These are phyloP conservation scores for Oncorhynchus clarkii DNA, from an alignment of 2,113 vertebrate species.

Conservation along the genomic window DNA sequence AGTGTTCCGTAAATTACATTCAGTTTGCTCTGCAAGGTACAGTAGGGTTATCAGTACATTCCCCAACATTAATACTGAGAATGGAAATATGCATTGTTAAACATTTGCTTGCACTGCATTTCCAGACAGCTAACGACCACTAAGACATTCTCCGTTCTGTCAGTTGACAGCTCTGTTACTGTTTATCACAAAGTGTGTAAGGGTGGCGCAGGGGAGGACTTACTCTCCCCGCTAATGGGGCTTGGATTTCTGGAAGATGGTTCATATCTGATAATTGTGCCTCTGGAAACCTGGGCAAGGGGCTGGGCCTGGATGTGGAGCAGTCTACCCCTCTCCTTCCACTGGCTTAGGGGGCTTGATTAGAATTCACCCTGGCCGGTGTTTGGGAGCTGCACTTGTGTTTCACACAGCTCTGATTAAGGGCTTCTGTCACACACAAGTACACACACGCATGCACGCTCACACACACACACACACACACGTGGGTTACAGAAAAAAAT, in stretches of 20 bases:
- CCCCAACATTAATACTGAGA: neutral
- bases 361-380: constrained; percentile 17
- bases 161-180: constrained; percentile 14
- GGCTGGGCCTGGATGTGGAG: neutral
- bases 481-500: neutral
- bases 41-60: neutral
- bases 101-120: neutral
- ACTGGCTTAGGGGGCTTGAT: constrained; percentile 33
- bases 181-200: neutral
- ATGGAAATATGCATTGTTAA: neutral
- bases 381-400: constrained; percentile 14
- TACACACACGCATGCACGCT: constrained; percentile 8
- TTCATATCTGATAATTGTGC: constrained; percentile 45
- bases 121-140: neutral
- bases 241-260: constrained; percentile 33
- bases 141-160: neutral
- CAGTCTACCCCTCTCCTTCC: constrained; percentile 2
- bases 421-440: neutral
- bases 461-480: neutral
- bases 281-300: constrained; percentile 20
- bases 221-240: constrained; percentile 14
- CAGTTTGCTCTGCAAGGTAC: neutral
- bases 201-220: constrained; percentile 6
- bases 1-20: neutral
- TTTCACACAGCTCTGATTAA: constrained; percentile 16